Conservation (phyloP, 2,113 vertebrate species). For the Centropus unirufus region DNA sequence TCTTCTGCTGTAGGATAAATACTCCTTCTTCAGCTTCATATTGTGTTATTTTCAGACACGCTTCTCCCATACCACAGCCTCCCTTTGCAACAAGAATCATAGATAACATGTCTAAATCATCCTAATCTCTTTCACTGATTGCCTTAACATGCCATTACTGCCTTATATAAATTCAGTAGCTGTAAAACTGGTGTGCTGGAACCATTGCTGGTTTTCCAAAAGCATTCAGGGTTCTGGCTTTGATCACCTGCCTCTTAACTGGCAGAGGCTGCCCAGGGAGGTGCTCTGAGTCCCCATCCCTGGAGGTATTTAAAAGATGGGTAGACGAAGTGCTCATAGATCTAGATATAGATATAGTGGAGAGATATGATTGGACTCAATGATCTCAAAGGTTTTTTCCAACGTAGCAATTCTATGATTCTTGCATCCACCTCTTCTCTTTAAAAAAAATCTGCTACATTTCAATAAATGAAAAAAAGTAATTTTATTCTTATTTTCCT, state of each 20-base stretch:
- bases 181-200: not conserved
- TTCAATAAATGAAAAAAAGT: not conserved
- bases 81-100: not conserved
- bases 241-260: not conserved
- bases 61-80: not conserved
- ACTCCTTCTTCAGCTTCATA: not conserved
- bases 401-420: too few relatives aligned
- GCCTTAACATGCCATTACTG: not conserved
- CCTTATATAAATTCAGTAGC: not conserved
- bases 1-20: not conserved
- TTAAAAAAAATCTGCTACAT: not conserved
- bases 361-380: too few relatives aligned
- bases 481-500: not conserved
- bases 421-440: not conserved
- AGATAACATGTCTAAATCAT: not conserved
- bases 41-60: not conserved
- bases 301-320: too few relatives aligned
- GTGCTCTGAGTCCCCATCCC: too few relatives aligned
- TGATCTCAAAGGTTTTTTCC: too few relatives aligned
- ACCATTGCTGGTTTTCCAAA: not conserved
- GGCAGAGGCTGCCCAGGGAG: too few relatives aligned
- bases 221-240: not conserved
- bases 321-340: too few relatives aligned
- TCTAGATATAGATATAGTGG: too few relatives aligned
- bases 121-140: not conserved